Percentiles rank a stretch among this genome's conserved stretches.
Evolutionary conservation across 2,888 invertebrate genomes (phyloP).

Genomic region (Ichneumoninae sp.): DNA sequence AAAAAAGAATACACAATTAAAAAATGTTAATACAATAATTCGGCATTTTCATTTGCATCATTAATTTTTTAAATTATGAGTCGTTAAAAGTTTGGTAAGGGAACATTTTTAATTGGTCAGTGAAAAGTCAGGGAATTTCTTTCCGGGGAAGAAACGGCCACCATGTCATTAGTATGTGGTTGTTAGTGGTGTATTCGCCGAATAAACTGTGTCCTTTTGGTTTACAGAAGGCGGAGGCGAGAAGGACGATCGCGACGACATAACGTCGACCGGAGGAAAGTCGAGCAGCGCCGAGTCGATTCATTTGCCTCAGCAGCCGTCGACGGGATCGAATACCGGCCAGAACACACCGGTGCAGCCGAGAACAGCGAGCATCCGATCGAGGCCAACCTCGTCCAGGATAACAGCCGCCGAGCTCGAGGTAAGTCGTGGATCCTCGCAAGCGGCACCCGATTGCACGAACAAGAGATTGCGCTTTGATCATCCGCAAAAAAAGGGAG

Average conservation of each 20-base stretch:
- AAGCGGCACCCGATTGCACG: constrained; percentile 58
- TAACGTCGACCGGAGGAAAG: constrained; percentile 88
- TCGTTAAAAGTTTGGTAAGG: too few species aligned
- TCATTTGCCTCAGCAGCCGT: constrained; percentile 85
- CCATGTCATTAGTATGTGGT: too few species aligned
- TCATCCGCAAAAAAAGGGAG: constrained; percentile 61
- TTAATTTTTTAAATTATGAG: too few species aligned
- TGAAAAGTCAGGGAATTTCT: too few species aligned
- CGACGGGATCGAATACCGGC: constrained; percentile 85
- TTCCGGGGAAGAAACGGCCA: too few species aligned
- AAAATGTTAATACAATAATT: too few species aligned
- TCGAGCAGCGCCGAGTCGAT: constrained; percentile 94
- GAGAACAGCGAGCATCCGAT: constrained; percentile 96
- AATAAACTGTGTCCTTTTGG: constrained; percentile 16
- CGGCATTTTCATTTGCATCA: too few species aligned
- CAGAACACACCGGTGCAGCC: constrained; percentile 87
- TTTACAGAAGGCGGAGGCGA: constrained; percentile 87
- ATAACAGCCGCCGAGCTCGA: constrained; percentile 96
- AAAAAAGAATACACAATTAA: too few species aligned
- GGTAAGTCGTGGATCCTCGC: constrained; percentile 71
- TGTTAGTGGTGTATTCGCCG: too few species aligned
- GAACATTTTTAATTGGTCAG: too few species aligned
- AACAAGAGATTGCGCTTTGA: constrained; percentile 56
- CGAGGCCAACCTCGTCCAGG: constrained; percentile 93
- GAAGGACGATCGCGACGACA: constrained; percentile 90